Evolutionary conservation across 2,888 invertebrate species (phyloP).

Genomic region (Autographa pulchrina): DNA sequence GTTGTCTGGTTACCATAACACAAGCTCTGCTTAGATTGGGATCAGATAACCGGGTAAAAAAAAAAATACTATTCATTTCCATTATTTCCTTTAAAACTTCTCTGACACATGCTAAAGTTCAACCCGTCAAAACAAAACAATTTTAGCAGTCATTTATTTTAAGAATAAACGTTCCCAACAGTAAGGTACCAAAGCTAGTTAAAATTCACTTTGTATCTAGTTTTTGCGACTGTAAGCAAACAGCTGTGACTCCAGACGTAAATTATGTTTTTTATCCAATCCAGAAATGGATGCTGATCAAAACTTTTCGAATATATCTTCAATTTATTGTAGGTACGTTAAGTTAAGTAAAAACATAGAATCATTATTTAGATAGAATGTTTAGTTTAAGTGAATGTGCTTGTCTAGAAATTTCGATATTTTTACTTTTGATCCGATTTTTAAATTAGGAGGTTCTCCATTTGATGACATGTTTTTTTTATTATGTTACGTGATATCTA

Average conservation of each 20-base stretch:
- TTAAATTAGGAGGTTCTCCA: too few species aligned
- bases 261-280: slow-evolving; percentile 45
- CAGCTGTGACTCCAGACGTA: slow-evolving; percentile 43
- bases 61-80: too few species aligned
- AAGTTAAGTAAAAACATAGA: background rate
- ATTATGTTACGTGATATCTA: too few species aligned
- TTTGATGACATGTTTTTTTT: too few species aligned
- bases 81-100: background rate
- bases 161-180: background rate
- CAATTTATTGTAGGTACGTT: background rate
- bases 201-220: slow-evolving; percentile 49
- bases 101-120: background rate
- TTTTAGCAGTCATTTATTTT: background rate
- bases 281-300: slow-evolving; percentile 26
- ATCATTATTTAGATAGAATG: background rate
- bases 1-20: too few species aligned
- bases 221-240: slow-evolving; percentile 33
- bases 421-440: too few species aligned
- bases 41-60: too few species aligned
- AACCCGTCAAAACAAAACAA: background rate
- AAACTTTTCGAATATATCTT: slow-evolving; percentile 24
- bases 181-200: slow-evolving; percentile 14
- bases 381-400: too few species aligned
- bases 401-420: too few species aligned
- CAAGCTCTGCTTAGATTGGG: too few species aligned